A percentile compares a stretch with the other conserved stretches of the same genome.
Evolutionary conservation across 2,113 vertebrate species (phyloP).

Genomic region (Perccottus glenii): DNA sequence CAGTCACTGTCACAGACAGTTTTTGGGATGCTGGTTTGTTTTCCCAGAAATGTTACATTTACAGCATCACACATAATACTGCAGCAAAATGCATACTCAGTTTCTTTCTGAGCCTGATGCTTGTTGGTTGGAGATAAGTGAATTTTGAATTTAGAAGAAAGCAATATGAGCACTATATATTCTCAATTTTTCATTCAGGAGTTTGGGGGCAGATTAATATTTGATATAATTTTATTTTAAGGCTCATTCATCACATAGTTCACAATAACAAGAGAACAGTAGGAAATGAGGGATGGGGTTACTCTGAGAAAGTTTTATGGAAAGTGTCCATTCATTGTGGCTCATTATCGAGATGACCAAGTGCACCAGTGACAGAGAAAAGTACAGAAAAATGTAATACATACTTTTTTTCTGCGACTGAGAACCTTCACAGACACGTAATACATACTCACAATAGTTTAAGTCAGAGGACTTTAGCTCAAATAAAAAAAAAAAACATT

Average conservation of each 20-base stretch:
- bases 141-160: slow-evolving; percentile 41
- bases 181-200: slow-evolving; percentile 64
- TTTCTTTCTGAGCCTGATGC: slow-evolving; percentile 22
- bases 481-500: too few relatives aligned
- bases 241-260: slow-evolving; percentile 58
- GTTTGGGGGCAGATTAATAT: slow-evolving; percentile 70
- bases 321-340: slow-evolving; percentile 49
- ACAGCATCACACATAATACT: slow-evolving; percentile 50
- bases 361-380: slow-evolving; percentile 25
- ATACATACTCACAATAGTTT: slow-evolving; percentile 20
- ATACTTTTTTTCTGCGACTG: background rate
- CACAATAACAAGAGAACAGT: slow-evolving; percentile 19
- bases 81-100: slow-evolving; percentile 33
- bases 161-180: slow-evolving; percentile 51
- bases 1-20: slow-evolving; percentile 15
- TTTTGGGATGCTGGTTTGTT: slow-evolving; percentile 30
- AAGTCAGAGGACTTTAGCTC: background rate
- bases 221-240: slow-evolving; percentile 63
- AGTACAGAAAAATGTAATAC: background rate
- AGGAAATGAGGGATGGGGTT: slow-evolving; percentile 22
- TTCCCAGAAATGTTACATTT: slow-evolving; percentile 31
- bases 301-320: slow-evolving; percentile 25
- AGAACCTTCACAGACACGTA: background rate
- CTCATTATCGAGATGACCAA: slow-evolving; percentile 50
- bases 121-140: slow-evolving; percentile 26